These are phyloP conservation scores for Apodemia hepburni DNA, from an alignment of 2,888 invertebrate species.

Conservation along the genomic window DNA sequence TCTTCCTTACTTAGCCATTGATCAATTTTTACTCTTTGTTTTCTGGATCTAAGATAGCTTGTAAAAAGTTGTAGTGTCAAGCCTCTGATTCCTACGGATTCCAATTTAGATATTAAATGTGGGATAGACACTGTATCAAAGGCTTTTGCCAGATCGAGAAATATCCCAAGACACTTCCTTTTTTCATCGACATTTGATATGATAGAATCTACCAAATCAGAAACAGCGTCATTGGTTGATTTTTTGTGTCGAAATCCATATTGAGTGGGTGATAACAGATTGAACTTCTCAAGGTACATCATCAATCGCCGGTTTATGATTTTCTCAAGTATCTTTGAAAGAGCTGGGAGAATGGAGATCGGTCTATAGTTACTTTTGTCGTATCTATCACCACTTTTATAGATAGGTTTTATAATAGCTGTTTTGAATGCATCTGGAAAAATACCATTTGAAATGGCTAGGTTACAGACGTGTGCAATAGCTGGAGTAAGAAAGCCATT, in stretches of 20 bases:
- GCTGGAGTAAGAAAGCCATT: background rate
- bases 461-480: background rate
- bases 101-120: too few relatives aligned
- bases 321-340: conserved; percentile 2
- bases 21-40: too few relatives aligned
- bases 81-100: too few relatives aligned
- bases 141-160: too few relatives aligned
- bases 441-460: background rate
- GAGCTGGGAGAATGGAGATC: background rate
- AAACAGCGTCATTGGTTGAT: background rate
- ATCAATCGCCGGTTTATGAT: background rate
- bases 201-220: background rate
- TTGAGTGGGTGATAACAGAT: background rate
- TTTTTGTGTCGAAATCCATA: background rate
- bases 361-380: background rate
- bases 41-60: too few relatives aligned
- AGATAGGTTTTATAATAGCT: too few relatives aligned
- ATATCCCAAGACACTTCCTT: too few relatives aligned
- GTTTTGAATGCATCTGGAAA: too few relatives aligned
- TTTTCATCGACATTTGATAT: background rate
- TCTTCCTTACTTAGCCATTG: too few relatives aligned
- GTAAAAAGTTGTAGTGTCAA: too few relatives aligned
- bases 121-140: too few relatives aligned
- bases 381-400: background rate
- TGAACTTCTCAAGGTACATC: background rate